Evolutionary conservation across 1,140 invertebrate species (phyloP), one percentile per base, ranked within the genome.

Genomic region (Lethrus apterus): DNA sequence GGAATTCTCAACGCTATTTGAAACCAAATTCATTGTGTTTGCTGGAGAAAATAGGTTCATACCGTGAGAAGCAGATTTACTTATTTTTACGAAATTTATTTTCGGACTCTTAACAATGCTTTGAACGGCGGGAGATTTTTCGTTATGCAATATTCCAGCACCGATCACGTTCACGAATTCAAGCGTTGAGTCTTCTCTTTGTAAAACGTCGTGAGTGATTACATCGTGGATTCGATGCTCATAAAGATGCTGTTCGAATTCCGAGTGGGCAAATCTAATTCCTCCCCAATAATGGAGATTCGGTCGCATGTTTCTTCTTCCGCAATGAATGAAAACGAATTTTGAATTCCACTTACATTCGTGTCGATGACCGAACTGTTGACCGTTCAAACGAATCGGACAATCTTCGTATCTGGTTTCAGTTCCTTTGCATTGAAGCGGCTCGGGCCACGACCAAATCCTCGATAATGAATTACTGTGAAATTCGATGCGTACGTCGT

Each of bases 141-240:
- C 90, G 60, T 91, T 93, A 60, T 99, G 97, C 7, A 98, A 70
- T 41, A 98, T 85, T 11, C 94, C 97, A 34, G 95, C 97, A n/a
- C 93, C 92, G 21, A 81, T 77, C 31, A 99, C 89, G 51, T 90
- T 82, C 0, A 97, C 81, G 60, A 82, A 86, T 59, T 87, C 79
- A 36, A 99, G 53, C 0, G 79, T 67, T 11, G 90, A 94, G 59
- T 89, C 85, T 23, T 75, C 70, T 52, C 72, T 72, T 13, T 68
- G 74, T 20, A 79, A 58, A 0, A 79, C 80, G 47, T 80, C 78
- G 58, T 89, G 86, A 0, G 84, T 88, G 4, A 82, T 75, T 18
- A 82, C 75, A 55, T 91, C 86, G 57, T 90, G 86, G 47, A 89
- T 80, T 29, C 85, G 75, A 59, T 88, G 78, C 58, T 88, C 84